Conservation (phyloP, 2,113 vertebrate genomes). For the Ifrita kowaldi region DNA sequence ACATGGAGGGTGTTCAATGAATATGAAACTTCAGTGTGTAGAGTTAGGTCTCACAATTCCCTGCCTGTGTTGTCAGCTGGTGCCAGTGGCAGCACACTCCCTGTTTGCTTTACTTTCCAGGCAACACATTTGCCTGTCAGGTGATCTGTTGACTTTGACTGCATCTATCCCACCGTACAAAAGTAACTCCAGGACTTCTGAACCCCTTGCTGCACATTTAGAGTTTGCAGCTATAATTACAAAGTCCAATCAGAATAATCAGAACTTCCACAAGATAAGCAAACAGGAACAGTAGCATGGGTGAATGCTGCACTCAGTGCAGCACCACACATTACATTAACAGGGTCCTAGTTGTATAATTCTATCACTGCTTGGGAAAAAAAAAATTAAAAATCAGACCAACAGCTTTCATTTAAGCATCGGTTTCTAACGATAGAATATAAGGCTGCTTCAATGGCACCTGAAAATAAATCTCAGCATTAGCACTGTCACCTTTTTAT, state of each 20-base stretch:
- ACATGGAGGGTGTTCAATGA: neutral
- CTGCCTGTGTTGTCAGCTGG: neutral
- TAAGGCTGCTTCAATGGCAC: neutral
- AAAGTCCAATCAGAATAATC: neutral
- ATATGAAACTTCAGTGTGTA: neutral
- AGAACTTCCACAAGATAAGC: neutral
- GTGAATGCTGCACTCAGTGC: neutral
- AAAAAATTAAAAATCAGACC: neutral
- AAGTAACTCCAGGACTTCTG: neutral
- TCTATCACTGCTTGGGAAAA: neutral
- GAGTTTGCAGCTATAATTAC: neutral
- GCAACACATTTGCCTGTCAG: neutral
- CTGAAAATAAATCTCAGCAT: neutral
- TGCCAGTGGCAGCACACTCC: neutral
- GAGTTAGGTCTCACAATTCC: neutral
- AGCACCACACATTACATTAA: neutral
- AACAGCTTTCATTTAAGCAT: neutral
- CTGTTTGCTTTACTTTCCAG: neutral
- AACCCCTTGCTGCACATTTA: neutral
- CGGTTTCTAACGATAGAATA: neutral
- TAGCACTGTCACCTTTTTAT: neutral
- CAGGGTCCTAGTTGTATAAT: neutral
- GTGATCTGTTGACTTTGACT: neutral
- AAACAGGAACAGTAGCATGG: neutral
- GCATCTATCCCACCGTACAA: neutral